Conservation (phyloP, 2,888 invertebrate genomes). For the Chrysolina americana region DNA sequence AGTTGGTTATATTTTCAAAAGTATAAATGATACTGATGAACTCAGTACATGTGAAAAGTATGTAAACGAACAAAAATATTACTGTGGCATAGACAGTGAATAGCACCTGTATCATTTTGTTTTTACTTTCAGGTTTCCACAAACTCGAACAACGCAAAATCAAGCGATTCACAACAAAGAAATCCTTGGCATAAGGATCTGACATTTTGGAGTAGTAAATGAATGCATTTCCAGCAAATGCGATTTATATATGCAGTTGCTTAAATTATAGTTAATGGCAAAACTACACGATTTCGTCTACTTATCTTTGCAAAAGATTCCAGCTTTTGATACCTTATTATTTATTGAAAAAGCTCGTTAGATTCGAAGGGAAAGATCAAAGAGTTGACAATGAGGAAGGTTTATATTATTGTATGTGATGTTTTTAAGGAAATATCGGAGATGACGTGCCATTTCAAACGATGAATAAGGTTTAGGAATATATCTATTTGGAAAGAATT, state of each 20-base stretch:
- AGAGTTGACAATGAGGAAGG: not conserved
- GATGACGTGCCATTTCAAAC: not conserved
- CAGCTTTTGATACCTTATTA: constrained; percentile 15
- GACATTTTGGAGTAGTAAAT: constrained; percentile 28
- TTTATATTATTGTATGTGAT: not conserved
- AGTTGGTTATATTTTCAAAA: constrained; percentile 54
- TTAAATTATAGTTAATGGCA: constrained; percentile 2
- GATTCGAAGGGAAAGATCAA: constrained; percentile 7
- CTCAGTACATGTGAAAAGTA: constrained; percentile 62
- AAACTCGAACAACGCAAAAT: constrained; percentile 61
- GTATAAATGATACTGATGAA: constrained; percentile 61
- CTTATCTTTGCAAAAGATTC: not conserved
- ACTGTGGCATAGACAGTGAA: constrained; percentile 58
- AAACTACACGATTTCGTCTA: not conserved
- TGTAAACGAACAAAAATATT: constrained; percentile 60
- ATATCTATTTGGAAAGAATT: not conserved
- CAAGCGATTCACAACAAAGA: constrained; percentile 61
- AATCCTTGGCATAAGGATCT: constrained; percentile 52
- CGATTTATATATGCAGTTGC: constrained; percentile 3
- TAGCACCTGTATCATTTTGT: constrained; percentile 46
- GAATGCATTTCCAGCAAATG: not conserved
- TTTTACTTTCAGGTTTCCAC: constrained; percentile 58
- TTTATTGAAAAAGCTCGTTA: constrained; percentile 9
- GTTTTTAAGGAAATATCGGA: not conserved
- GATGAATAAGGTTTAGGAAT: not conserved